A percentile compares a stretch with the other conserved stretches of the same genome.
Conservation (phyloP, 2,797 vertebrate genomes). For the Pogoniulus pusillus region DNA sequence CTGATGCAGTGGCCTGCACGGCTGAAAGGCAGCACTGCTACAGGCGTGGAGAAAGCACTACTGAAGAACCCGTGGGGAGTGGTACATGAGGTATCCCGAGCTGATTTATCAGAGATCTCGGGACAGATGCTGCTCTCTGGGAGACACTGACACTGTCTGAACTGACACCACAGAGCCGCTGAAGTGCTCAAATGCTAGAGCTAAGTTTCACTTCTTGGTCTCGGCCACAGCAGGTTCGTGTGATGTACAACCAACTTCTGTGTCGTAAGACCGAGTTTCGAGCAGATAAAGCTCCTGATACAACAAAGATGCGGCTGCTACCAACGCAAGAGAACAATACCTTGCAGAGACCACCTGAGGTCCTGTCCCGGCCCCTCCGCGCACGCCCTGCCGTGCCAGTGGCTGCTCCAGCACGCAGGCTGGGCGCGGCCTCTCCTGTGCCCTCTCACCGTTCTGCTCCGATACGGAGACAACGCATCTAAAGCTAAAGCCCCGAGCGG, state of each 20-base stretch:
- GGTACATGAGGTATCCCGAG: neutral
- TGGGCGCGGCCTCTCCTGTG: fast-evolving
- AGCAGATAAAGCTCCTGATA: neutral
- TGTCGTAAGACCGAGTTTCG: neutral
- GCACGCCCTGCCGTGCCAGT: fast-evolving
- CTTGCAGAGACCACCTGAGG: neutral
- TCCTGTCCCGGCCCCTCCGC: fast-evolving
- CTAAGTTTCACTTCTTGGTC: neutral
- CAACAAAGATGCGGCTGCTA: fast-evolving
- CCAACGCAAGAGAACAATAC: neutral
- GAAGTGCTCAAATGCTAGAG: neutral
- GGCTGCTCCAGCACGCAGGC: fast-evolving
- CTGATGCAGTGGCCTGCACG: neutral
- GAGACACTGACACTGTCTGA: fast-evolving
- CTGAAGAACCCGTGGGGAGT: neutral
- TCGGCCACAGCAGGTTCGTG: neutral
- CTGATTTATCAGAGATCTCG: neutral
- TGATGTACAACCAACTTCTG: neutral
- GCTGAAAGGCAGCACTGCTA: neutral
- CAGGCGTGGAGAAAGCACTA: neutral
- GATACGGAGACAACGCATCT: fast-evolving
- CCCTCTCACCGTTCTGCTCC: fast-evolving
- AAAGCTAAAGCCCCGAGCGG: too few relatives aligned
- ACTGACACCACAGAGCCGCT: neutral
- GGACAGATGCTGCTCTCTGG: neutral